Evolutionary conservation across 2,888 invertebrate species (phyloP).

Genomic region (Lepidocyrtoides sp.): DNA sequence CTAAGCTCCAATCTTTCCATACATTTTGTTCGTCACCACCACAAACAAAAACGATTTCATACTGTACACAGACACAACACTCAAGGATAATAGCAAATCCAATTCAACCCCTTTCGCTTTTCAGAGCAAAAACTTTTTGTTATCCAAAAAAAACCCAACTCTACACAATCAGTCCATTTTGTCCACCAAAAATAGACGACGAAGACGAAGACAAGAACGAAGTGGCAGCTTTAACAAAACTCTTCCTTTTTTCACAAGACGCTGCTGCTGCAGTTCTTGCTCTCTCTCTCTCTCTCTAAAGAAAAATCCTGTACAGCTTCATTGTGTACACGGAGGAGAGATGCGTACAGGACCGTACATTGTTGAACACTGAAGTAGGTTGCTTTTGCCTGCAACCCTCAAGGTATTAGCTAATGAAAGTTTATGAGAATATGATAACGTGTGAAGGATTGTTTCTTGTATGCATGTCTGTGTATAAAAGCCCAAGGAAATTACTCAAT

Average conservation of each 20-base stretch:
- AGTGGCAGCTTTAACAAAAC: background rate
- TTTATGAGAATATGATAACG: slow-evolving; percentile 50
- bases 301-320: background rate
- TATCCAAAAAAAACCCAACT: background rate
- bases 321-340: background rate
- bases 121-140: background rate
- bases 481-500: slow-evolving; percentile 71
- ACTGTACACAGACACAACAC: background rate
- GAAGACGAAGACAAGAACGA: background rate
- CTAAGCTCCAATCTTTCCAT: slow-evolving; percentile 6
- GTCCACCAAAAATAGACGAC: slow-evolving; percentile 33
- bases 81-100: background rate
- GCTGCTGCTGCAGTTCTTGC: background rate
- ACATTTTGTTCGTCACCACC: too few species aligned
- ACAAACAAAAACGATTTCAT: background rate
- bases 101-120: slow-evolving; percentile 23
- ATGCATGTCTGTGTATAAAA: background rate
- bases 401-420: slow-evolving; percentile 74
- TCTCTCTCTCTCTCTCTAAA: too few species aligned
- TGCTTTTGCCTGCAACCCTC: background rate
- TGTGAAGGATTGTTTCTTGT: slow-evolving; percentile 20
- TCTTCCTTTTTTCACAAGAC: background rate
- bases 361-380: slow-evolving; percentile 58
- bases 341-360: slow-evolving; percentile 16
- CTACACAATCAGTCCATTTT: slow-evolving; percentile 4